Evolutionary conservation across 2,113 vertebrate genomes (phyloP), one percentile per base, ranked within the genome.

Genomic region (Clarias magur): DNA sequence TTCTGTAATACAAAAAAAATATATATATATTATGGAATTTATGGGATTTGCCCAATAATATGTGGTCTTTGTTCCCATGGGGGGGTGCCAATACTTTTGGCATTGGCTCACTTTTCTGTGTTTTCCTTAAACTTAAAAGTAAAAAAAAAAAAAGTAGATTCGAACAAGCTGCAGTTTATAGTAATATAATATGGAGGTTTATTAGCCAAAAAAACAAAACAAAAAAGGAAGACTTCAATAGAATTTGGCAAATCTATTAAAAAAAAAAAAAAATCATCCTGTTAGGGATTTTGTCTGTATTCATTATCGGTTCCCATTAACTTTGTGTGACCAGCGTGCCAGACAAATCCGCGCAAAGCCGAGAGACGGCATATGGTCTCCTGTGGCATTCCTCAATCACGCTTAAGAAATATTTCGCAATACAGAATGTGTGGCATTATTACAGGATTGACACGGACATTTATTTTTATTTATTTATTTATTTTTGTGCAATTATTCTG

Each of bases 321-420:
- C n/a, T 62, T 62, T 62, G 79, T 81, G 57, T 62, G 79, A 81
- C 79, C 79, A 42, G 57, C 57, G 11, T 62, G 79, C 30, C 79
- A 62, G 79, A 81, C 79, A 62, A 62, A 62, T 81, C 30, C 19
- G 30, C 15, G 82, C 48, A 57, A 56, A 83, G 63, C 62, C 8
- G 67, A 84, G 82, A 72, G 82, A 84, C 82, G 53, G 67, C 68
- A 72, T 72, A 60, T 72, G 82, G 82, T 70, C 82, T 83, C 42
- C 82, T 3, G 48, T 48, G 48, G 53, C 53, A 34, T 53, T 84
- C 19, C 53, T 70, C 62, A 8, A 21, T 30, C 9, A 17, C 75
- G 12, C 68, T 80, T 68, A 57, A 70, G 75, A 30, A 56, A 34
- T 48, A 56, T 54, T 67, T 34, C 48, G 11, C 3, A 3, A 38